These are phyloP conservation scores for Heliconius cydno DNA, from an alignment of 2,888 invertebrate genomes.

Conservation along the genomic window DNA sequence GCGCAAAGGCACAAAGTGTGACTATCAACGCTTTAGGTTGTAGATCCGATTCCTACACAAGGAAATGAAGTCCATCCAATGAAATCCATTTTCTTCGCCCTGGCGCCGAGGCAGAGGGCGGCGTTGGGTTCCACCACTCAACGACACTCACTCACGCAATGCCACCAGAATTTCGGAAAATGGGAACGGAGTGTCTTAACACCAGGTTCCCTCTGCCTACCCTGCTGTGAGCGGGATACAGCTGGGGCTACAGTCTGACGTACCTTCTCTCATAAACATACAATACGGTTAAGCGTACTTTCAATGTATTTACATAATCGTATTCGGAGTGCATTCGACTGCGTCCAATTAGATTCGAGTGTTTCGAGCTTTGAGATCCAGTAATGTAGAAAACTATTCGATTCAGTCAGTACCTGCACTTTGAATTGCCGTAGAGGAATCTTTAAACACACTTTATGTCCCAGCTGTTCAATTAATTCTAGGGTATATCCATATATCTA, in stretches of 20 bases:
- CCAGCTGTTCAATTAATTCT: no score
- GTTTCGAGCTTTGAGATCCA: slow-evolving; percentile 29
- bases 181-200: no score
- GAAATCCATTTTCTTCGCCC: no score
- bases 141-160: no score
- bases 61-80: no score
- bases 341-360: slow-evolving; percentile 21
- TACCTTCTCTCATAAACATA: background rate
- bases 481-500: background rate
- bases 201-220: no score
- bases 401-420: background rate
- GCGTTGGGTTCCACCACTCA: no score
- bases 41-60: no score
- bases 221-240: no score
- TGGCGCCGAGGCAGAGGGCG: no score
- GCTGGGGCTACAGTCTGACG: no score
- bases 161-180: no score
- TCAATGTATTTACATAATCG: slow-evolving; percentile 11
- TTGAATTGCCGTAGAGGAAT: background rate
- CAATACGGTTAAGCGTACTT: background rate
- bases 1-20: background rate
- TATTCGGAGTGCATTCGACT: slow-evolving; percentile 15
- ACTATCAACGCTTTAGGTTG: background rate
- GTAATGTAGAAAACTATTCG: slow-evolving; percentile 33
- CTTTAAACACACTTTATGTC: background rate